Evolutionary conservation across 2,113 vertebrate species (phyloP).

Genomic region (Nothoprocta pentlandii): DNA sequence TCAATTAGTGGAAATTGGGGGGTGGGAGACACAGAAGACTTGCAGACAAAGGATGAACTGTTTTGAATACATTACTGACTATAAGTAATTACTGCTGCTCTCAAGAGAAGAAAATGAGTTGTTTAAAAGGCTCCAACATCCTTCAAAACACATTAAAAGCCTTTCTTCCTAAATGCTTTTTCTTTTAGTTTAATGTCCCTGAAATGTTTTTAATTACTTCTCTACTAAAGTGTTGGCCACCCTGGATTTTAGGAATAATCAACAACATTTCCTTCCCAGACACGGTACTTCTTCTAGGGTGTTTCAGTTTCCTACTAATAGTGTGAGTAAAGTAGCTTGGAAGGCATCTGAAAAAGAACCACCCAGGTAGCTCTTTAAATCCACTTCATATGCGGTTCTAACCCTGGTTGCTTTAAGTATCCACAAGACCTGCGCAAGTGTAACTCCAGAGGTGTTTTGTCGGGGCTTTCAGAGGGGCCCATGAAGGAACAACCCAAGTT

Average conservation of each 20-base stretch:
- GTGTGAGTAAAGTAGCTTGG: background rate
- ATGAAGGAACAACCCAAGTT: background rate
- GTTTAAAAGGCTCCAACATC: background rate
- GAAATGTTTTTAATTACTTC: background rate
- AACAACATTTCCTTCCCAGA: background rate
- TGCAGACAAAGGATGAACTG: background rate
- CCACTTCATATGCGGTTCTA: background rate
- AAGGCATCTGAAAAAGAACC: background rate
- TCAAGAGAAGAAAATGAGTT: background rate
- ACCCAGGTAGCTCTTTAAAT: background rate
- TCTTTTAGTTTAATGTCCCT: background rate
- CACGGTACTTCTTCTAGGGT: background rate
- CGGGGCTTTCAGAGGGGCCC: background rate
- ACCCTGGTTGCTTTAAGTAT: background rate
- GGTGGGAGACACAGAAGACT: background rate
- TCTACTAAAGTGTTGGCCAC: background rate
- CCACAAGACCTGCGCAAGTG: background rate
- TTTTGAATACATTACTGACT: background rate
- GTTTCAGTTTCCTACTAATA: background rate
- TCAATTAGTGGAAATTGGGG: background rate
- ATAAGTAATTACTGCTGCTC: background rate
- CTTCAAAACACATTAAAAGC: background rate
- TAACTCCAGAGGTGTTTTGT: background rate
- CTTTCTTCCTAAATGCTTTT: constrained; percentile 5
- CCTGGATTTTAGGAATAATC: background rate